Conservation (phyloP, 2,113 vertebrate genomes). For the Lycocorax pyrrhopterus region DNA sequence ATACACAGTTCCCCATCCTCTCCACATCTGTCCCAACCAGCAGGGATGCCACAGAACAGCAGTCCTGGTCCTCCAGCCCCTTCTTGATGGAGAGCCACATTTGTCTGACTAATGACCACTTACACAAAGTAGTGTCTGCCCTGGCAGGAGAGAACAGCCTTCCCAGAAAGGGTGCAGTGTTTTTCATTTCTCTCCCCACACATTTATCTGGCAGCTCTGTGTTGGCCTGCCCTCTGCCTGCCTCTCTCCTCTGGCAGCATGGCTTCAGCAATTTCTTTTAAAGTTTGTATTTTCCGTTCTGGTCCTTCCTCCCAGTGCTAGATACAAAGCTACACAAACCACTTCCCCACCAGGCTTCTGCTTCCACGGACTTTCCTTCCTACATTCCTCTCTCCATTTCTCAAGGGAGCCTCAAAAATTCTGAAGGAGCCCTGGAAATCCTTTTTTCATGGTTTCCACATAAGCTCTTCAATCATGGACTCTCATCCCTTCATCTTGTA, state of each 20-base stretch:
- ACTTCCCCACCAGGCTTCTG: not conserved
- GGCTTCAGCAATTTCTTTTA: not conserved
- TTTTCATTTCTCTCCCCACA: not conserved
- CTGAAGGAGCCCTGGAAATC: not conserved
- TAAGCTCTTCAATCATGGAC: not conserved
- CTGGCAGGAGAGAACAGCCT: not conserved
- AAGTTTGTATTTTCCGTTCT: not conserved
- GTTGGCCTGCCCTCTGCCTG: not conserved
- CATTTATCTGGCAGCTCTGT: not conserved
- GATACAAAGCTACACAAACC: not conserved
- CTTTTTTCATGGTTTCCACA: not conserved
- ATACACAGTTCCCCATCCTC: not conserved
- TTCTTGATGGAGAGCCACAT: not conserved
- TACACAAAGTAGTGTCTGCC: not conserved
- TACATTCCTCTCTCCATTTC: not conserved
- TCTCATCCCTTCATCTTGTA: constrained; percentile 18
- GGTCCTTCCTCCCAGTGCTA: not conserved
- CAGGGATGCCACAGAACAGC: not conserved
- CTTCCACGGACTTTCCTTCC: not conserved
- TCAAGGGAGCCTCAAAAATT: not conserved
- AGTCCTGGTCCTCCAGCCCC: not conserved
- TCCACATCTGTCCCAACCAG: not conserved
- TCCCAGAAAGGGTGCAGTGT: not conserved
- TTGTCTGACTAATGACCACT: not conserved
- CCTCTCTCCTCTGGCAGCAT: not conserved